phyloP scores from a whole-genome alignment of 1,140 invertebrate species.

The Rhagoletis pomonella region DNA sequence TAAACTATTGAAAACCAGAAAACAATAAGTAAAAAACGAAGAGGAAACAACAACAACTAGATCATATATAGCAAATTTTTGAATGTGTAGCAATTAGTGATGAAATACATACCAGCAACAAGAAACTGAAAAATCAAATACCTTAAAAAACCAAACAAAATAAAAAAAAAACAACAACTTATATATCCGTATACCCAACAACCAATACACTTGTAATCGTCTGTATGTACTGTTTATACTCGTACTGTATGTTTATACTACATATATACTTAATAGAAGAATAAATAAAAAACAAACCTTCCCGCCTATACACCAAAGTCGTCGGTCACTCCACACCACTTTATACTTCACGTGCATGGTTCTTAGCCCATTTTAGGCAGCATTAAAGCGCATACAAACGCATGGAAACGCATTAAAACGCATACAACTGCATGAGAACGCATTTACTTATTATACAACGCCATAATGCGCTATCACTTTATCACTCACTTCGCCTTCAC shows the following conservation, averaged over 20 bases:
- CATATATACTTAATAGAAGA: slow-evolving; percentile 27
- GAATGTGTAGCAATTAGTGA: slow-evolving; percentile 49
- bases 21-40: slow-evolving; percentile 39
- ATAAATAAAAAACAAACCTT: slow-evolving; percentile 31
- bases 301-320: slow-evolving; percentile 38
- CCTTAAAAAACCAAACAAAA: background rate
- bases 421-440: background rate
- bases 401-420: background rate
- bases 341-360: slow-evolving; percentile 14
- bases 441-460: slow-evolving; percentile 27
- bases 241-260: slow-evolving; percentile 44
- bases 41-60: slow-evolving; percentile 38
- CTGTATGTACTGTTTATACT: slow-evolving; percentile 50
- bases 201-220: slow-evolving; percentile 47
- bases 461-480: background rate
- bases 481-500: slow-evolving; percentile 22
- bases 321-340: background rate
- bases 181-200: slow-evolving; percentile 52
- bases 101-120: background rate
- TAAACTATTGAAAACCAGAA: slow-evolving; percentile 38
- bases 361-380: slow-evolving; percentile 13
- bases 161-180: background rate
- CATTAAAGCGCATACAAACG: slow-evolving; percentile 11
- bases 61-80: slow-evolving; percentile 47
- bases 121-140: slow-evolving; percentile 31